Percentiles rank a stretch among this genome's conserved stretches.
These are phyloP conservation scores for Lumbricus terrestris DNA, from an alignment of 2,888 invertebrate genomes.

Conservation along the genomic window DNA sequence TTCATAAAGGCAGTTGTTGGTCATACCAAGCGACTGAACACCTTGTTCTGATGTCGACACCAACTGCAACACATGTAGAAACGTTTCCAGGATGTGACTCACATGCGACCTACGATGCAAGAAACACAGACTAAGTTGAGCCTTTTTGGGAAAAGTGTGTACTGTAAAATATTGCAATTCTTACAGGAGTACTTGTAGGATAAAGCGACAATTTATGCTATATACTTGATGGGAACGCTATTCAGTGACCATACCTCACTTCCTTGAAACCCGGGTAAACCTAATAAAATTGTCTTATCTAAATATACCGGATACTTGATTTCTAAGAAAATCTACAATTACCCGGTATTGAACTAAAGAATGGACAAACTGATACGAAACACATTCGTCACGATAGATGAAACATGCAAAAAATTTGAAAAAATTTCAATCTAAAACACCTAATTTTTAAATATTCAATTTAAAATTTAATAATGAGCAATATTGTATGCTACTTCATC, in stretches of 20 bases:
- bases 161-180: not conserved
- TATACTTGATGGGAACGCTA: not conserved
- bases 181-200: not conserved
- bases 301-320: not conserved
- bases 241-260: not conserved
- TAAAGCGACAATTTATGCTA: not conserved
- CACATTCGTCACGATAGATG: not conserved
- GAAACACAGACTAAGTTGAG: not conserved
- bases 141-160: too few relatives aligned
- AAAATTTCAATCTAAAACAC: not conserved
- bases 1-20: not conserved
- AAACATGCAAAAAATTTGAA: not conserved
- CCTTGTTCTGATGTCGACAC: slow-evolving; percentile 50
- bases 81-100: slow-evolving; percentile 47
- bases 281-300: not conserved
- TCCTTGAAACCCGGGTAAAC: not conserved
- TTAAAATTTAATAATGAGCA: too few relatives aligned
- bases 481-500: not conserved
- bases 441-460: too few relatives aligned
- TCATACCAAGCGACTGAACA: slow-evolving; percentile 47
- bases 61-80: slow-evolving; percentile 50
- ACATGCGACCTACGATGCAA: slow-evolving; percentile 24
- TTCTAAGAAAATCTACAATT: not conserved
- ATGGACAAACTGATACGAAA: not conserved
- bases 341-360: not conserved